phyloP scores from a whole-genome alignment of 2,113 vertebrate species.

The Empidonax traillii region DNA sequence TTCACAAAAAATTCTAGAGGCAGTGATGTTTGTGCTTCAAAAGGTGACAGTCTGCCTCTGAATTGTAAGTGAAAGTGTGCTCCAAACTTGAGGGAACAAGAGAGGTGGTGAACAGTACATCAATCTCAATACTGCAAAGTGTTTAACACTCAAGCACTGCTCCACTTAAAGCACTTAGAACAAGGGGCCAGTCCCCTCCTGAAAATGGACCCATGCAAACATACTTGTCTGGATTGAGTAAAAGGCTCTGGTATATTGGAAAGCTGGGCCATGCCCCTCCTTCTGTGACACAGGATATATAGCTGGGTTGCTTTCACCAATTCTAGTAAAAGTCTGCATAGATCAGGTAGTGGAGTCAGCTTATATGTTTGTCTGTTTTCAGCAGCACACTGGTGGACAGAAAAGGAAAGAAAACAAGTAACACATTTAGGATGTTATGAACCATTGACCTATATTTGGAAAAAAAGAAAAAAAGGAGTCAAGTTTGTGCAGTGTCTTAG shows the following conservation, averaged over 20 bases:
- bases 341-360: neutral
- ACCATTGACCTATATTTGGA: neutral
- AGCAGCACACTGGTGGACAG: neutral
- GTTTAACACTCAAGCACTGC: neutral
- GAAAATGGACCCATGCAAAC: neutral
- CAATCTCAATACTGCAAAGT: neutral
- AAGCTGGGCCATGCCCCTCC: neutral
- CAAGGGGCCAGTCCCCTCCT: neutral
- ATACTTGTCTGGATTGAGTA: neutral
- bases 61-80: accelerated
- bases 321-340: neutral
- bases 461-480: neutral
- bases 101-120: neutral
- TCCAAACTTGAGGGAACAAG: neutral
- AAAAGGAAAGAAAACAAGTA: neutral
- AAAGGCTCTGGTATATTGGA: neutral
- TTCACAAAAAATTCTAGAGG: neutral
- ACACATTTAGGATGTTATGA: neutral
- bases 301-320: neutral
- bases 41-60: neutral
- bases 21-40: neutral
- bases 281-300: neutral
- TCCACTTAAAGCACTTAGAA: neutral
- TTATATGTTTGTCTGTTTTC: neutral
- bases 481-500: neutral